Percentiles rank a stretch among this genome's conserved stretches.
These are phyloP conservation scores for Diprion similis DNA, from an alignment of 1,140 invertebrate genomes.

Conservation along the genomic window DNA sequence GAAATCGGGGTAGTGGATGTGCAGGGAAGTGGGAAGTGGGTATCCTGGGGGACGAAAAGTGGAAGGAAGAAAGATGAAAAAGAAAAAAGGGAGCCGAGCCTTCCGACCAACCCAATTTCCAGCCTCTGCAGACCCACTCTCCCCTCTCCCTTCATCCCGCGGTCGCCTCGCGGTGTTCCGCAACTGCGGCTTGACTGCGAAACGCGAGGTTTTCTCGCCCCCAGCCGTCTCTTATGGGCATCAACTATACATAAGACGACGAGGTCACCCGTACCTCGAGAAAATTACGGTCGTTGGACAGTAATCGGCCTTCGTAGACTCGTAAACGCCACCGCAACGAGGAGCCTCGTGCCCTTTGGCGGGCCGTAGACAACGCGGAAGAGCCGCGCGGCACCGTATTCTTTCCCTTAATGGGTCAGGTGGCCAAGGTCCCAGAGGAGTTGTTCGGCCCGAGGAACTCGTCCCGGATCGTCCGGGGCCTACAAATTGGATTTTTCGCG, in stretches of 20 bases:
- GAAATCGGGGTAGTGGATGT: conserved; percentile 48
- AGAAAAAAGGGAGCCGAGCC: neutral
- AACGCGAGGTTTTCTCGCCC: neutral
- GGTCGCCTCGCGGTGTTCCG: neutral
- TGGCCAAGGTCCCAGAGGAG: conserved; percentile 38
- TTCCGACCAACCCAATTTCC: too few relatives aligned
- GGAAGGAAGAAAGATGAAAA: neutral
- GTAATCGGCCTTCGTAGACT: conserved; percentile 51
- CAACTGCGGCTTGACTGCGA: too few relatives aligned
- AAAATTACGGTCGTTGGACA: conserved; percentile 24
- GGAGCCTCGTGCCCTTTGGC: conserved; percentile 41
- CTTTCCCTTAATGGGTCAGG: conserved; percentile 45
- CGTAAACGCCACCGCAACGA: conserved; percentile 45
- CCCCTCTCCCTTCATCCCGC: neutral
- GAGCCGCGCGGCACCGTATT: conserved; percentile 9
- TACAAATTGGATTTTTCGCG: neutral
- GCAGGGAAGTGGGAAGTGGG: conserved; percentile 8
- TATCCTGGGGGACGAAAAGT: neutral
- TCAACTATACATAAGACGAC: conserved; percentile 6
- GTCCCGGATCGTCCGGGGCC: neutral
- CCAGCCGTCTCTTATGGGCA: neutral
- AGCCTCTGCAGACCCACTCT: too few relatives aligned
- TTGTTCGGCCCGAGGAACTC: conserved; percentile 27
- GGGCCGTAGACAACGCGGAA: conserved; percentile 37
- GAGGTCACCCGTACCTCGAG: neutral